Evolutionary conservation across 1,140 invertebrate species (phyloP).

Genomic region (Heliconius hermathena): DNA sequence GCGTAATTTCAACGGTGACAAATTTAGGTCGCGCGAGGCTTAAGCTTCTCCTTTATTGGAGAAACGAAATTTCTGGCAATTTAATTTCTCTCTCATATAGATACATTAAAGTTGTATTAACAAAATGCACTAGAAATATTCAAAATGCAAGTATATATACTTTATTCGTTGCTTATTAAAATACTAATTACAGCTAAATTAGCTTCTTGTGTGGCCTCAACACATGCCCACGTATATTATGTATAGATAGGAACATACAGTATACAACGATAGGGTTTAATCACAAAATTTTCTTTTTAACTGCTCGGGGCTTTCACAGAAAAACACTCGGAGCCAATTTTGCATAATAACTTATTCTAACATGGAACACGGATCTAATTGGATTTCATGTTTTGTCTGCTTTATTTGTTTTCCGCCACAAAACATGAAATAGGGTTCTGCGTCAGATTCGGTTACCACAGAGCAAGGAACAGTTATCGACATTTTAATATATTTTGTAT

Average conservation of each 20-base stretch:
- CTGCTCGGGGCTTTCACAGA: constrained; percentile 48
- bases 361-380: constrained; percentile 67
- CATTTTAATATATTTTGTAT: not conserved
- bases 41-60: constrained; percentile 25
- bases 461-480: not conserved
- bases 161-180: not conserved
- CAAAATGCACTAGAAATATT: not conserved
- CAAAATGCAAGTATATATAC: not conserved
- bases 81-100: not conserved
- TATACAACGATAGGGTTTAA: constrained; percentile 30
- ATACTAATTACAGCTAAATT: not conserved
- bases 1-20: constrained; percentile 33
- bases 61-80: constrained; percentile 12
- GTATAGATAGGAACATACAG: not conserved
- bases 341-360: constrained; percentile 75
- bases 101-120: not conserved
- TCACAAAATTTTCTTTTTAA: constrained; percentile 45
- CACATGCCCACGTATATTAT: not conserved
- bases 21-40: constrained; percentile 20
- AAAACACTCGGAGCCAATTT: constrained; percentile 67
- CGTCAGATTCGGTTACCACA: constrained; percentile 21
- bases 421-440: constrained; percentile 43
- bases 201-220: not conserved
- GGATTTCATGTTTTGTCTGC: constrained; percentile 63
- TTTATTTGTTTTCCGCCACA: constrained; percentile 50